phyloP scores from a whole-genome alignment of 2,113 vertebrate genomes.

The Pampusana beccarii region DNA sequence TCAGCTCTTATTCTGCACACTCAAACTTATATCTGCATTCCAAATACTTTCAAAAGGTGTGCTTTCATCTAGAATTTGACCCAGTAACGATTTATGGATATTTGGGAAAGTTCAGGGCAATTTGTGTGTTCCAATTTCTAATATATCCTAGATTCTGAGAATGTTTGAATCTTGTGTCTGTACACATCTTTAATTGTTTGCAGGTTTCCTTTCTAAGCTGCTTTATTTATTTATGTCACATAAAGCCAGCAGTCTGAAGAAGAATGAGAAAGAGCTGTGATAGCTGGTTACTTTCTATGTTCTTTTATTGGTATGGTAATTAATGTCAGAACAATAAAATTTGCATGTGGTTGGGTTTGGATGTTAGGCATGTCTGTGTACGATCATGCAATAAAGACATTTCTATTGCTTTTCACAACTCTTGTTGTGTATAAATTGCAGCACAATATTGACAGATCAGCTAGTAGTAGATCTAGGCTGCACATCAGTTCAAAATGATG shows the following conservation, averaged over 20 bases:
- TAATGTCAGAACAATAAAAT: background rate
- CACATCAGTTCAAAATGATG: background rate
- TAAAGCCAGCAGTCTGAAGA: background rate
- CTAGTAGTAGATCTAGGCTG: background rate
- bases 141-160: background rate
- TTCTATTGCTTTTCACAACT: conserved; percentile 4
- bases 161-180: background rate
- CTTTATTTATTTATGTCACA: background rate
- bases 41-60: background rate
- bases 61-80: background rate
- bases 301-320: background rate
- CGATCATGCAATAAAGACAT: background rate
- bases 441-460: background rate
- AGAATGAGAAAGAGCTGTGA: background rate
- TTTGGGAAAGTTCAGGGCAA: background rate
- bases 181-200: background rate
- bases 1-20: background rate
- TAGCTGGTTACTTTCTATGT: background rate
- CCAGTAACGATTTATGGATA: background rate
- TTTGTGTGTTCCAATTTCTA: background rate
- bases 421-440: background rate
- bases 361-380: background rate
- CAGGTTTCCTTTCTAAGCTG: background rate
- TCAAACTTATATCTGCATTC: background rate
- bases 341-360: background rate